phyloP scores from a whole-genome alignment of 2,113 vertebrate genomes.

The Sturnus vulgaris region DNA sequence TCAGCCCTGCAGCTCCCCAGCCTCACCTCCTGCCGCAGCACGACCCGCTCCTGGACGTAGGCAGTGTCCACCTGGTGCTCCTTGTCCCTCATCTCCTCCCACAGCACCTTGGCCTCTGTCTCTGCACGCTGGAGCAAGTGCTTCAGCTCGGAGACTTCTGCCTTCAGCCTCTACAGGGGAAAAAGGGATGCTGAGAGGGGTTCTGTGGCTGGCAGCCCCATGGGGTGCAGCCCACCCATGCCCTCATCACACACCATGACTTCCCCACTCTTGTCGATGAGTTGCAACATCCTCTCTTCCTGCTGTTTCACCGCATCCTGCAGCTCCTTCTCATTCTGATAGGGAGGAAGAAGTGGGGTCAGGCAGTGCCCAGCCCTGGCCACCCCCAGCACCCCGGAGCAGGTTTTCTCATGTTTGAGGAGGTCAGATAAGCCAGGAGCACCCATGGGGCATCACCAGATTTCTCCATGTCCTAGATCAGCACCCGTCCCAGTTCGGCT shows the following conservation, averaged over 20 bases:
- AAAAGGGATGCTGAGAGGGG: background rate
- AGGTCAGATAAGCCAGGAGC: background rate
- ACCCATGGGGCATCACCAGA: slow-evolving; percentile 11
- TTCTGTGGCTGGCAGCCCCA: rapidly evolving
- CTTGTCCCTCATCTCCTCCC: slow-evolving; percentile 63
- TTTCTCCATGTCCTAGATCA: slow-evolving; percentile 20
- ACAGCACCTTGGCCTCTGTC: slow-evolving; percentile 65
- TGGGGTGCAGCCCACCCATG: rapidly evolving
- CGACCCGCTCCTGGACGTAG: slow-evolving; percentile 69
- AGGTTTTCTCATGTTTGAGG: background rate
- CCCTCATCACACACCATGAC: slow-evolving; percentile 28
- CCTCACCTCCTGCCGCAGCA: slow-evolving; percentile 71
- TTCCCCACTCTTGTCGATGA: slow-evolving; percentile 66
- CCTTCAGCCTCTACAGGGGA: slow-evolving; percentile 44
- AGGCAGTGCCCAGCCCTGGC: background rate
- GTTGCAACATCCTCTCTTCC: slow-evolving; percentile 67
- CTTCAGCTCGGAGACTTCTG: slow-evolving; percentile 66
- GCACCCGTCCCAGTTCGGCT: background rate
- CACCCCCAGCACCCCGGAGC: rapidly evolving
- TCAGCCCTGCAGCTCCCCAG: rapidly evolving
- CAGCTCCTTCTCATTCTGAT: slow-evolving; percentile 57
- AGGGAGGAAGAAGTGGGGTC: background rate
- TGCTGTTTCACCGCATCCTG: slow-evolving; percentile 68
- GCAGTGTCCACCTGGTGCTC: slow-evolving; percentile 7
- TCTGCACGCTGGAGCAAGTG: slow-evolving; percentile 61